Conservation (phyloP, 2,113 vertebrate genomes). For the Laticauda colubrina region DNA sequence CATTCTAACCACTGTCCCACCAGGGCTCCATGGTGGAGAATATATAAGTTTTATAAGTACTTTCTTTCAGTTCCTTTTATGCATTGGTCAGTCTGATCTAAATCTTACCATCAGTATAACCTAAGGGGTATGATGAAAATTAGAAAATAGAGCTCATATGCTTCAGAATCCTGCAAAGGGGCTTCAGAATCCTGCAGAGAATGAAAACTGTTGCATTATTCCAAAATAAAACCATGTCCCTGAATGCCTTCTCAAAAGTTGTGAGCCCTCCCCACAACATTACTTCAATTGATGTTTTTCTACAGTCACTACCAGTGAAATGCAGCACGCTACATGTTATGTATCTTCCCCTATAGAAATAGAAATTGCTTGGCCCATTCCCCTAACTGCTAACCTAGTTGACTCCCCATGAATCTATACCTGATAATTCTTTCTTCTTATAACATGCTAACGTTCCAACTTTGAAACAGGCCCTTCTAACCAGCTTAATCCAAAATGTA, state of each 20-base stretch:
- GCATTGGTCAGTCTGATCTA: not conserved
- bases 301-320: not conserved
- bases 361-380: not conserved
- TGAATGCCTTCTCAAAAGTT: not conserved
- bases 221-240: not conserved
- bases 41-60: not conserved
- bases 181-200: not conserved
- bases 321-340: not conserved
- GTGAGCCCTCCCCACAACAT: not conserved
- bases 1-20: not conserved
- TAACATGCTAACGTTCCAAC: not conserved
- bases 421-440: not conserved
- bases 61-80: not conserved
- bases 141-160: not conserved
- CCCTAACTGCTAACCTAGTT: not conserved
- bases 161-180: not conserved
- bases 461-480: not conserved
- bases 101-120: not conserved
- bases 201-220: not conserved
- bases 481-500: not conserved
- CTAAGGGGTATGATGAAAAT: not conserved
- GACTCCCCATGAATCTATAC: not conserved
- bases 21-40: not conserved
- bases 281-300: no score
- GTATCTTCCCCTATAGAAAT: not conserved